phyloP scores from a whole-genome alignment of 2,888 invertebrate genomes.

The Plagodis dolabraria region DNA sequence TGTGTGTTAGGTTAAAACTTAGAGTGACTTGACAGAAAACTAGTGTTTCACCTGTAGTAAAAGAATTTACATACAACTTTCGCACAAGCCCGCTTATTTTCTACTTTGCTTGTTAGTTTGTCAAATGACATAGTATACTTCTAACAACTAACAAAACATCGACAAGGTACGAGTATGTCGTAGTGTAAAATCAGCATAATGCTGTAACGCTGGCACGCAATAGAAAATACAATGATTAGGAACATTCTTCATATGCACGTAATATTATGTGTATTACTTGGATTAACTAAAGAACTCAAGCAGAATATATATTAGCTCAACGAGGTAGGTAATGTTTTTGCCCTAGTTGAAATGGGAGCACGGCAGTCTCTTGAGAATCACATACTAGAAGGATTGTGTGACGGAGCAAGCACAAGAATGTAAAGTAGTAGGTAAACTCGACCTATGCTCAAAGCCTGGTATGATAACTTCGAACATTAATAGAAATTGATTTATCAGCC shows the following conservation, averaged over 20 bases:
- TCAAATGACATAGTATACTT: conserved; percentile 5
- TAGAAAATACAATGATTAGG: conserved; percentile 36
- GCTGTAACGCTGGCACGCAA: conserved; percentile 41
- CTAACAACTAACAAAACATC: not conserved
- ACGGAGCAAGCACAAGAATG: not conserved
- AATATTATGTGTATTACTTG: not conserved
- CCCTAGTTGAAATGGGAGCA: conserved; percentile 4
- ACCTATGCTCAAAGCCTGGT: no score
- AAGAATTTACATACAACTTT: conserved; percentile 11
- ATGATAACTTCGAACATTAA: no score
- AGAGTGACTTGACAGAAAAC: conserved; percentile 4
- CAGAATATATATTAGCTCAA: conserved; percentile 1
- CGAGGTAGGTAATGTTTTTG: conserved; percentile 2
- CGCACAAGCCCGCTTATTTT: conserved; percentile 15
- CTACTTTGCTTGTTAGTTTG: conserved; percentile 13
- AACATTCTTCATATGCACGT: conserved; percentile 17
- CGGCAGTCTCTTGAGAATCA: conserved; percentile 8
- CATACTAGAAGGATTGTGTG: not conserved
- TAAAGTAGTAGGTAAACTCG: not conserved
- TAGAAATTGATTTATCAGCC: no score
- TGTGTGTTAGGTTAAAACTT: conserved; percentile 57
- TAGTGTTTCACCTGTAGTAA: not conserved
- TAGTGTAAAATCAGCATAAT: conserved; percentile 20
- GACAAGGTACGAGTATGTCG: conserved; percentile 5
- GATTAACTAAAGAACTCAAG: not conserved